A percentile compares a stretch with the other conserved stretches of the same genome.
phyloP scores from a whole-genome alignment of 2,113 vertebrate genomes.

The Struthio camelus region DNA sequence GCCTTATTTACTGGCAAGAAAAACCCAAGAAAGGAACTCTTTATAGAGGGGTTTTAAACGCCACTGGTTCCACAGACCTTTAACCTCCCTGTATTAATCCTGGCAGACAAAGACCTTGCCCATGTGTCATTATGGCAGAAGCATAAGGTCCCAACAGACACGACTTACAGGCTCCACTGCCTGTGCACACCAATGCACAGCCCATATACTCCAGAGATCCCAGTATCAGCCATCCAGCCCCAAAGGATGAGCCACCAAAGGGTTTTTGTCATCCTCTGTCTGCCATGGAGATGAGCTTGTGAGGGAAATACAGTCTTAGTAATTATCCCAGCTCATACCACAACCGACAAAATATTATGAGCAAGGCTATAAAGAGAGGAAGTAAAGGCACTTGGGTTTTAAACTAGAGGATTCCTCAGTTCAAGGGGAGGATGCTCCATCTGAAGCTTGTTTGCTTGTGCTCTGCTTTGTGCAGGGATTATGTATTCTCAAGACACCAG shows the following conservation, averaged over 20 bases:
- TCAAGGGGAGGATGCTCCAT: neutral
- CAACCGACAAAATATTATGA: conserved; percentile 14
- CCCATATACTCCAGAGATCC: neutral
- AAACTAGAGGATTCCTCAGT: conserved; percentile 26
- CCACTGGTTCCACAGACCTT: neutral
- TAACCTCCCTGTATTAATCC: neutral
- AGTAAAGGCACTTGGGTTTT: conserved; percentile 16
- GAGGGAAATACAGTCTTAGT: neutral
- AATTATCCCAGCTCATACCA: neutral
- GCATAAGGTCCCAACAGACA: neutral
- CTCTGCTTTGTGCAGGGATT: neutral
- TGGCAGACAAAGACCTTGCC: neutral
- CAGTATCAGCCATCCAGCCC: neutral
- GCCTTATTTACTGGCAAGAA: neutral
- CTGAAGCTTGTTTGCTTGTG: neutral
- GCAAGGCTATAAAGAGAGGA: neutral
- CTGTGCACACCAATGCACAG: neutral
- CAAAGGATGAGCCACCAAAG: neutral
- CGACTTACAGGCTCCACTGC: neutral
- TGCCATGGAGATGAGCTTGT: neutral
- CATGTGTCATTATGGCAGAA: neutral
- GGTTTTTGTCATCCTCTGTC: neutral
- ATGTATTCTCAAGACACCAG: neutral
- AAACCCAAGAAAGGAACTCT: neutral
- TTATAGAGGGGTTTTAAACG: neutral